Base-by-base conservation (phyloP, 2,888 invertebrate genomes). In the Tyria jacobaeae region DNA sequence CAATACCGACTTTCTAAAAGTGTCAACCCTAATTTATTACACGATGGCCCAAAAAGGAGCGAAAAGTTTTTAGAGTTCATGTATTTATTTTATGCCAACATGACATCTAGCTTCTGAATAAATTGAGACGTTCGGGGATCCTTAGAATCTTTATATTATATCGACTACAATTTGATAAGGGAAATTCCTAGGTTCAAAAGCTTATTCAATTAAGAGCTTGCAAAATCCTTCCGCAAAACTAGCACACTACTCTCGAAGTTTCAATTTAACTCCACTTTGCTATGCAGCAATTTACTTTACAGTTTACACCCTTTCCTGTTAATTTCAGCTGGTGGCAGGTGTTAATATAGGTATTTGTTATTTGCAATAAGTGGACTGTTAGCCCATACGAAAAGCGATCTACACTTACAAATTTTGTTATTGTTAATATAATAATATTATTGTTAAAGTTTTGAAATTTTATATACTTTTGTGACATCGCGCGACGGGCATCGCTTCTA, bases 271-370 rank as follows among this genome's bases (percentile, higher is more conserved):
- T 9, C 39, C 7, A n/a, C 37, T 53, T 17, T 49, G 34, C n/a
- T 58, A 10, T 14, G 24, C 25, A 44, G 15, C 10, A 65, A 60
- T 48, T 48, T 52, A 2, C 14, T 25, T 21, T 25, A 41, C 37
- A 52, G 55, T 49, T 54, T 24, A 37, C 48, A 56, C 9, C 17
- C 60, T 31, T 51, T 47, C 37, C 9, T 47, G 47, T 52, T 57
- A 63, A 44, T 68, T 47, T 44, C 35, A 48, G 57, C 35, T 27
- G 60, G 62, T 41, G 53, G 55, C 24, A 21, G 39, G 39, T 56
- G 65, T 58, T 60, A 47, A 31, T 31, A 31, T 31, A 31, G 7
- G 27, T 31, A 31, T 31, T 31, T 31, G 50, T 56, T 63, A 31
- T 52, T 54, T 44, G 37, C 60, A 59, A 51, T 63, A 39, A 49